phyloP scores from a whole-genome alignment of 2,888 invertebrate species.

The Adineta ricciae region DNA sequence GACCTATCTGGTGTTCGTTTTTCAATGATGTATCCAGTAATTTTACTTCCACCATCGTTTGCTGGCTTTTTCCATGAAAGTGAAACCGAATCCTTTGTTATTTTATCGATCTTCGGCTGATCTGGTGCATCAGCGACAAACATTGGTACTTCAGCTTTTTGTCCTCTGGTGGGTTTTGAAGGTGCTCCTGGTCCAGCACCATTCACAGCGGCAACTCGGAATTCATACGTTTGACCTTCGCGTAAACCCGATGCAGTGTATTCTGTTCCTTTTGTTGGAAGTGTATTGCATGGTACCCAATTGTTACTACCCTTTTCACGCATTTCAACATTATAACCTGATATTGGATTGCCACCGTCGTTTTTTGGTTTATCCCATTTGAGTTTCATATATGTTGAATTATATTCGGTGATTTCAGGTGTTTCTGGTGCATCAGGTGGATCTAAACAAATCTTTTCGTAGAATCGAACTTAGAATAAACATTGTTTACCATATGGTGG shows the following conservation, averaged over 20 bases:
- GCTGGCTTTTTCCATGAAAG: conserved; percentile 52
- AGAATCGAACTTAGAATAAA: not conserved
- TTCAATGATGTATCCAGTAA: conserved; percentile 48
- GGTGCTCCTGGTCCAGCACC: conserved; percentile 66
- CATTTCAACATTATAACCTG: conserved; percentile 66
- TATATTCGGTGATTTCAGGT: conserved; percentile 66
- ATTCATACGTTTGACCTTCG: conserved; percentile 48
- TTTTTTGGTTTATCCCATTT: conserved; percentile 81
- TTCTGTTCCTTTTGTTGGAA: conserved; percentile 42
- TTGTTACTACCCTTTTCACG: conserved; percentile 67
- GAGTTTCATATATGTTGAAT: conserved; percentile 82
- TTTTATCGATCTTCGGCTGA: conserved; percentile 45
- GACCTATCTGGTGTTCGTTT: conserved; percentile 54
- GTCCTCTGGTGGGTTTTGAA: conserved; percentile 69
- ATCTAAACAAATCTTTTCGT: conserved; percentile 34
- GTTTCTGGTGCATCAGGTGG: conserved; percentile 47
- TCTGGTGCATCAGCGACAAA: conserved; percentile 39
- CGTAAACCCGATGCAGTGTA: conserved; percentile 45
- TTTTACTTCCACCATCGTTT: conserved; percentile 49
- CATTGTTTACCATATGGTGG: conserved; percentile 41
- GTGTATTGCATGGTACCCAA: conserved; percentile 43
- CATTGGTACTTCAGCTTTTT: conserved; percentile 47
- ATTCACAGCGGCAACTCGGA: conserved; percentile 50
- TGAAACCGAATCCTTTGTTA: conserved; percentile 68
- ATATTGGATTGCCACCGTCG: conserved; percentile 81